These are phyloP conservation scores for Drosophila serrata DNA, from an alignment of 1,140 invertebrate species.

Conservation along the genomic window DNA sequence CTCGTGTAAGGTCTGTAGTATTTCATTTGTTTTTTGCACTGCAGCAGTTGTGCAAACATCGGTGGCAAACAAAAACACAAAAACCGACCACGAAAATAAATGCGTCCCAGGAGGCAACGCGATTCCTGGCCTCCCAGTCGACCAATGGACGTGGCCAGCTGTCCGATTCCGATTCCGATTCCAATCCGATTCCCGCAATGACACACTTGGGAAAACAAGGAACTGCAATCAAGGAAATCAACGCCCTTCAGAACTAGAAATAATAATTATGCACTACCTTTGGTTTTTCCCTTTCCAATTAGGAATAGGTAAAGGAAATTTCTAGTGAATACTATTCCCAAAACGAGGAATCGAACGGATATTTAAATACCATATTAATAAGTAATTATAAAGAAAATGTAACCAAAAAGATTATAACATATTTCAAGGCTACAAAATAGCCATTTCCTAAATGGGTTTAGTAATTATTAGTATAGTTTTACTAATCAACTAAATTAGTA, in stretches of 20 bases:
- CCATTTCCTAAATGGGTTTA: too few relatives aligned
- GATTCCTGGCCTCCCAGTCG: slow-evolving; percentile 67
- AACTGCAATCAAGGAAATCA: slow-evolving; percentile 22
- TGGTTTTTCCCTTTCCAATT: neutral
- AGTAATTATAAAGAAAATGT: neutral
- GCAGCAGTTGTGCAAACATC: slow-evolving; percentile 75
- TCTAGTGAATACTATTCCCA: neutral
- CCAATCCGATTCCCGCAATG: slow-evolving; percentile 20
- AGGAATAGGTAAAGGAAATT: neutral
- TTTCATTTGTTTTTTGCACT: slow-evolving; percentile 25
- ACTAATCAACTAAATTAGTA: neutral
- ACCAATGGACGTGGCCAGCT: slow-evolving; percentile 58
- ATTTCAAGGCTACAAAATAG: neutral
- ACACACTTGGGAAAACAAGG: slow-evolving; percentile 21
- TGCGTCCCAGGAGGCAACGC: slow-evolving; percentile 52
- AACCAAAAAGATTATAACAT: too few relatives aligned
- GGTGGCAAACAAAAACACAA: slow-evolving; percentile 49
- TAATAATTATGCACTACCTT: neutral
- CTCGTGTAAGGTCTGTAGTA: slow-evolving; percentile 4
- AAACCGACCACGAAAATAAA: slow-evolving; percentile 46
- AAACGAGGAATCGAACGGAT: neutral
- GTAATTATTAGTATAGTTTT: neutral
- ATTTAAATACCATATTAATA: neutral
- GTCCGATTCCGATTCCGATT: slow-evolving; percentile 34
- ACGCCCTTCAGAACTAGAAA: neutral